Evolutionary conservation across 1,140 invertebrate genomes (phyloP).

Genomic region (Caenorhabditis elegans): WBcel235 BX284605.5:5633001-5633500

Average conservation of each 20-base stretch:
- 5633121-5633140: conserved; percentile 4
- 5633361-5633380: conserved; percentile 21
- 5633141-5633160: neutral
- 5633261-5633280: conserved; percentile 9
- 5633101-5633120: conserved; percentile 32
- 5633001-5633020: too few species aligned
- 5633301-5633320: neutral
- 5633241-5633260: conserved; percentile 10
- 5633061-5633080: conserved; percentile 20
- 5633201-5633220: conserved; percentile 16
- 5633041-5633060: conserved; percentile 32
- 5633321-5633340: neutral
- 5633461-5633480: too few species aligned
- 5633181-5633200: neutral
- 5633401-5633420: neutral
- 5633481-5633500: too few species aligned
- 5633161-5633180: neutral
- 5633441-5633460: too few species aligned
- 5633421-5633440: neutral
- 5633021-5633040: neutral
- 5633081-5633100: conserved; percentile 31
- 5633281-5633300: neutral
- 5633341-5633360: conserved; percentile 31
- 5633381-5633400: conserved; percentile 31
- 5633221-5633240: conserved; percentile 32